Evolutionary conservation across 2,888 invertebrate species (phyloP).

Genomic region (Arge pagana): DNA sequence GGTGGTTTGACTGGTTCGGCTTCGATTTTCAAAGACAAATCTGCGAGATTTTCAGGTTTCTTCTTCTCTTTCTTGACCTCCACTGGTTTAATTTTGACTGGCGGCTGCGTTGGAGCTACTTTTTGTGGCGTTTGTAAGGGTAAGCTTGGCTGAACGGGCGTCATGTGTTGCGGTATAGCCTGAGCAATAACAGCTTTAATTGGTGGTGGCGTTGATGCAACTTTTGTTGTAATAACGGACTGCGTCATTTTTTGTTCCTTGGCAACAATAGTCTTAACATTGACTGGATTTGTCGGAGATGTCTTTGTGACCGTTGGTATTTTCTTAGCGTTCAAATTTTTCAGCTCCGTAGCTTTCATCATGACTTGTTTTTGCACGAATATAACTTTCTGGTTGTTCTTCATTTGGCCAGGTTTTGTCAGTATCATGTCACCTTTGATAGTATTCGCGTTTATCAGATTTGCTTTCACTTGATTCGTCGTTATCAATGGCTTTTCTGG

Average conservation of each 20-base stretch:
- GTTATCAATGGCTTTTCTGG: slow-evolving; percentile 47
- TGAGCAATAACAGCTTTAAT: slow-evolving; percentile 22
- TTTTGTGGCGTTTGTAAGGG: slow-evolving; percentile 14
- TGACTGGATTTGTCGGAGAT: slow-evolving; percentile 30
- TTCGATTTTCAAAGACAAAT: slow-evolving; percentile 33
- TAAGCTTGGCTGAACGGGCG: slow-evolving; percentile 17
- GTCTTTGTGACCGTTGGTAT: slow-evolving; percentile 41
- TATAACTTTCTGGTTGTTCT: slow-evolving; percentile 47
- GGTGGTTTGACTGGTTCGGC: slow-evolving; percentile 28
- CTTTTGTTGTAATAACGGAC: slow-evolving; percentile 30
- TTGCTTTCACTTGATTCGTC: slow-evolving; percentile 60
- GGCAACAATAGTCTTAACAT: slow-evolving; percentile 34
- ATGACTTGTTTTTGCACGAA: slow-evolving; percentile 51
- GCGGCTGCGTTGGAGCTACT: slow-evolving; percentile 25
- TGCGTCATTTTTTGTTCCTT: slow-evolving; percentile 43
- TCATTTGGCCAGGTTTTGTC: slow-evolving; percentile 51
- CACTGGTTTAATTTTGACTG: slow-evolving; percentile 49
- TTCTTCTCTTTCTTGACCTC: slow-evolving; percentile 50
- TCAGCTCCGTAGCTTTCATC: slow-evolving; percentile 46
- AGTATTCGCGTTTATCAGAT: slow-evolving; percentile 59
- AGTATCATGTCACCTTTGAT: slow-evolving; percentile 55
- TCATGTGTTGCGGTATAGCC: slow-evolving; percentile 22
- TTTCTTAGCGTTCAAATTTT: slow-evolving; percentile 42
- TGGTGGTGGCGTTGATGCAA: slow-evolving; percentile 19
- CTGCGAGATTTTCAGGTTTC: slow-evolving; percentile 38